Base-by-base conservation (phyloP, 35 echinoderm and acorn worm genomes). In the Hemicentrotus pulcherrimus region DNA sequence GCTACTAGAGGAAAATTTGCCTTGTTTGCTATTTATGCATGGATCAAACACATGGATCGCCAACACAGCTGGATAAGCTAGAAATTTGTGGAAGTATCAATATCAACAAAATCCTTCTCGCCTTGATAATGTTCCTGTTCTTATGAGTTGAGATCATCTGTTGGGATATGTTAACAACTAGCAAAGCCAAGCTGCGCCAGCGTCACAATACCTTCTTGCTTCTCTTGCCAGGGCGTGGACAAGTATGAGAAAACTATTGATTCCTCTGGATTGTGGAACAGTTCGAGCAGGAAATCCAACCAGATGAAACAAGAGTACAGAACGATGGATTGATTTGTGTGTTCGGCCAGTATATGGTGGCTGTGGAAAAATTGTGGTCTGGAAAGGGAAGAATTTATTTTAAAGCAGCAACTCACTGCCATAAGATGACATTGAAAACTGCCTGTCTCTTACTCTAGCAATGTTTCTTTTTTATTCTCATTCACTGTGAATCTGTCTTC, bases 161-260 rank as follows among this genome's bases (percentile, higher is more conserved):
- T 32, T 47, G 88, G 45, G 88, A 90, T n/a, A 90, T 33, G 32
- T 33, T 31, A 90, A 90, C 88, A 47, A 47, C 31, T 46, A 90
- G 91, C 91, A 48, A 58, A 93, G 48, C 46, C 45, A 58, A 46
- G 91, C 91, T 58, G 48, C 45, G 48, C 91, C 91, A 93, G 91
- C 14, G 91, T 58, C 91, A 47, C 91, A 93, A 93, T 93, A 93
- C 16, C 22, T 90, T 93, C 46, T 93, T 93, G 91, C 91, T 93
- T 93, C 91, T 93, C 91, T 93, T 93, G 91, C 91, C 91, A 93
- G 91, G 91, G 91, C 91, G 48, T 93, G 91, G 91, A 93, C 91
- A 93, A 93, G 46, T 58, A 45, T 32, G 32, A 90, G 91, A 93
- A 92, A 58, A 93, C 45, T 16, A 91, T 33, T 91, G 22, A 91